Evolutionary conservation across 2,113 vertebrate genomes (phyloP), one percentile per base, ranked within the genome.

Genomic region (Ophthalmolycus amberensis): DNA sequence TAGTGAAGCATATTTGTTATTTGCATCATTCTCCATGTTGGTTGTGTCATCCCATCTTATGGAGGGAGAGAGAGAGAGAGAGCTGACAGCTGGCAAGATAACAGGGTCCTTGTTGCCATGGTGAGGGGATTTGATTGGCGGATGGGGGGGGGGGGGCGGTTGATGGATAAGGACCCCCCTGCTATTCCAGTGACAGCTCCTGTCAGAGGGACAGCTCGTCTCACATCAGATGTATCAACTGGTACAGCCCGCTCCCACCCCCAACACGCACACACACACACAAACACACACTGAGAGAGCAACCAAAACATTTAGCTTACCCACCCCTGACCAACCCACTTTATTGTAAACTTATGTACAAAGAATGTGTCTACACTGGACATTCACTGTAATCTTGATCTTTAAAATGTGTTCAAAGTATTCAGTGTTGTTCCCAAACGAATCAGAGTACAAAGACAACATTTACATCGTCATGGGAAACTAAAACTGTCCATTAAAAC

Each of bases 101-200:
- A 89, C 87, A 91, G 87, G 78, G 85, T 90, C 89, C 89, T 93
- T 56, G 86, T 86, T 89, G 84, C 85, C 79, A 72, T 38, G 80
- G 90, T 73, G 50, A 88, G 64, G 52, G 37, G 62, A 71, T 89
- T 90, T 93, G 92, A 93, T 92, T 93, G 92, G 84, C 91, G 25
- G 91, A 62, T 84, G 65, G 56, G 18, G 25, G 6, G 56, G 56
- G 56, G 56, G 56, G 25, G 8, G 68, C 83, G 79, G 72, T 83
- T 94, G 95, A 97, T 96, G 95, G 95, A 96, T 98, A 96, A 94
- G 94, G 88, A 93, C 95, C 95, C 95, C 93, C 94, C 93, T 93
- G 93, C 93, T 94, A 92, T 90, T 90, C 78, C 89, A 90, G 89
- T 91, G 95, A 95, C 95, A 96, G 95, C 90, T 94, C 91, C 91